A percentile compares a stretch with the other conserved stretches of the same genome.
These are phyloP conservation scores for Hippocampus abdominalis DNA, from an alignment of 2,113 vertebrate genomes.

Conservation along the genomic window DNA sequence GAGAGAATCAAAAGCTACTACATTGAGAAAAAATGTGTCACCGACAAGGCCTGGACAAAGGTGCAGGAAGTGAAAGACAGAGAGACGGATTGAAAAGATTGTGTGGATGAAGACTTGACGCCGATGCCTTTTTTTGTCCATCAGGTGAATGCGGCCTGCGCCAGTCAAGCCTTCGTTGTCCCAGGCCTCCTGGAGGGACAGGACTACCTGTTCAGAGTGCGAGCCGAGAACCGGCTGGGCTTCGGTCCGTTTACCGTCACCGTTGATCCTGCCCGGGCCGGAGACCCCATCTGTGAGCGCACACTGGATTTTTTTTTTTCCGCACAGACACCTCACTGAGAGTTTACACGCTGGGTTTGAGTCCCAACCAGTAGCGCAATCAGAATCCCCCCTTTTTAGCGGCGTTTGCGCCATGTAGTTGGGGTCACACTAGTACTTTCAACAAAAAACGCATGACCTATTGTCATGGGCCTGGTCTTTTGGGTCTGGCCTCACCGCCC, in stretches of 20 bases:
- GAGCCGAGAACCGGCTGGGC: conserved; percentile 93
- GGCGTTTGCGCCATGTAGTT: no score
- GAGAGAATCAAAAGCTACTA: conserved; percentile 97
- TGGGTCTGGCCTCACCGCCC: no score
- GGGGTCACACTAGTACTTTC: no score
- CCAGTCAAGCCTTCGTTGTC: conserved; percentile 87
- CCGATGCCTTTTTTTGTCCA: neutral
- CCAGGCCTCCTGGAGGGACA: conserved; percentile 89
- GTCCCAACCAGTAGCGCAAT: neutral
- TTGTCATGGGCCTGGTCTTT: no score
- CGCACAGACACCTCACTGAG: no score
- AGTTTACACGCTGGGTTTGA: neutral
- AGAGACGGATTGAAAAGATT: neutral
- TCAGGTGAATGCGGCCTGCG: conserved; percentile 81
- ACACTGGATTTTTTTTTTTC: no score
- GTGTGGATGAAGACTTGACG: neutral
- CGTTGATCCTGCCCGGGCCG: conserved; percentile 83
- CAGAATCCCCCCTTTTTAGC: neutral
- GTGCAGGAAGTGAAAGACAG: conserved; percentile 48
- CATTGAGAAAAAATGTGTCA: conserved; percentile 89
- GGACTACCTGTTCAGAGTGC: conserved; percentile 92
- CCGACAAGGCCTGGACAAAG: conserved; percentile 92
- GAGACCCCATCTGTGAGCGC: conserved; percentile 92
- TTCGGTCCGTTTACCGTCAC: conserved; percentile 85
- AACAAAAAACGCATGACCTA: no score